Evolutionary conservation across 2,888 invertebrate species (phyloP).

Genomic region (Anoplius nigerrimus): DNA sequence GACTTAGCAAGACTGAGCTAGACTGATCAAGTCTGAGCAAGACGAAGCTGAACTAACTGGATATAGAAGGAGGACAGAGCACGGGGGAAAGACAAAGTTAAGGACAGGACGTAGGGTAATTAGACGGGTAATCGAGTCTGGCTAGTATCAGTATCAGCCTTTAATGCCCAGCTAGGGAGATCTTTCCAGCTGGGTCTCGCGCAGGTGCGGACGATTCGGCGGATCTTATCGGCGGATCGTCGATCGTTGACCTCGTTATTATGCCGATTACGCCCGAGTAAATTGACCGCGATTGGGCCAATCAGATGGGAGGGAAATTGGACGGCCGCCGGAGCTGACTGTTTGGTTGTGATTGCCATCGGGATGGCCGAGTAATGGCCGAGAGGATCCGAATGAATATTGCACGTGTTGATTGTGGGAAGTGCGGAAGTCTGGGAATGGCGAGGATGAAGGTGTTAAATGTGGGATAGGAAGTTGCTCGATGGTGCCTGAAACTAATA

Average conservation of each 20-base stretch:
- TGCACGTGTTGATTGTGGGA: too few species aligned
- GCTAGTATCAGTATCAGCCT: slow-evolving; percentile 53
- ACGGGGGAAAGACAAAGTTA: slow-evolving; percentile 59
- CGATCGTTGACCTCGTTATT: slow-evolving; percentile 13
- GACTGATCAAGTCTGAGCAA: too few species aligned
- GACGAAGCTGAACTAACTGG: too few species aligned
- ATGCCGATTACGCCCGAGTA: slow-evolving; percentile 24
- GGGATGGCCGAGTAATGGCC: not conserved
- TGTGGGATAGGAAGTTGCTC: too few species aligned
- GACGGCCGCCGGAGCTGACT: too few species aligned
- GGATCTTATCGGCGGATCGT: not conserved
- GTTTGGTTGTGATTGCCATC: not conserved
- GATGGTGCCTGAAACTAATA: too few species aligned
- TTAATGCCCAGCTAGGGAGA: slow-evolving; percentile 38
- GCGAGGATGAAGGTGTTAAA: too few species aligned
- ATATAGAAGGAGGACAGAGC: too few species aligned
- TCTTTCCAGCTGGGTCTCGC: not conserved
- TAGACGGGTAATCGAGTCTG: slow-evolving; percentile 71
- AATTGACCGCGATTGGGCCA: slow-evolving; percentile 17
- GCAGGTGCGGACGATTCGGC: not conserved
- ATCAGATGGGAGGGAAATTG: too few species aligned
- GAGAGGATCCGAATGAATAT: not conserved
- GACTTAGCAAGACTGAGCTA: too few species aligned
- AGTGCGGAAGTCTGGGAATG: too few species aligned
- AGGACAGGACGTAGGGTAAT: slow-evolving; percentile 64